phyloP scores from a whole-genome alignment of 2,888 invertebrate genomes.

The Amblyteles armatorius region DNA sequence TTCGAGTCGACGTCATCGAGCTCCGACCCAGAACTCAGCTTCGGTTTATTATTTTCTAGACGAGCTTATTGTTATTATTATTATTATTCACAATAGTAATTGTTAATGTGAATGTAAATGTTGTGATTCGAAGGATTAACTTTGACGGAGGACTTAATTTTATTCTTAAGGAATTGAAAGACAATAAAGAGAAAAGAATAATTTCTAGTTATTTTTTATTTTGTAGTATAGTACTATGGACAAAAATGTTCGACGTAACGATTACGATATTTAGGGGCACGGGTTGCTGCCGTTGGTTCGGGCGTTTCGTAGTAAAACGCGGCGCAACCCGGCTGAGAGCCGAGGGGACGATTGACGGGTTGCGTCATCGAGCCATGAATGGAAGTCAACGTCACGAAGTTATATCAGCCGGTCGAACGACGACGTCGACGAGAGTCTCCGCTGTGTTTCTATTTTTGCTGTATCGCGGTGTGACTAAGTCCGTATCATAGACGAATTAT shows the following conservation, averaged over 20 bases:
- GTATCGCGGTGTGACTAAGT: constrained; percentile 57
- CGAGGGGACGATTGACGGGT: constrained; percentile 56
- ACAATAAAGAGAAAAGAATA: too few relatives aligned
- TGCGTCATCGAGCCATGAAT: constrained; percentile 67
- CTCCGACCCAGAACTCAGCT: neutral
- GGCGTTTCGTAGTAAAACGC: constrained; percentile 60
- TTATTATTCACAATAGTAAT: too few relatives aligned
- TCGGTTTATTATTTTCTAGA: neutral
- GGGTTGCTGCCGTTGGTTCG: neutral
- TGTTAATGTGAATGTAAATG: too few relatives aligned
- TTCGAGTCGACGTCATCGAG: constrained; percentile 13
- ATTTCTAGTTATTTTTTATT: neutral
- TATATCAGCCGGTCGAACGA: constrained; percentile 60
- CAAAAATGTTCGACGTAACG: neutral
- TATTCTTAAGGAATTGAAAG: too few relatives aligned
- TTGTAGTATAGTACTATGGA: neutral
- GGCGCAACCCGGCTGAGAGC: neutral
- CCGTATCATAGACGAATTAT: constrained; percentile 29
- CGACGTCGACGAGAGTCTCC: constrained; percentile 48
- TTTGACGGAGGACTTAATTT: too few relatives aligned
- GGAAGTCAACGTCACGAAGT: constrained; percentile 64
- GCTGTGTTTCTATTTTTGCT: constrained; percentile 48
- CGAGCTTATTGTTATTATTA: too few relatives aligned
- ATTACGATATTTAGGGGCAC: neutral
- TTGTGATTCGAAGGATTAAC: too few relatives aligned